A percentile compares a stretch with the other conserved stretches of the same genome.
phyloP scores from a whole-genome alignment of 2,888 invertebrate genomes.

The Drosophila neotestacea region DNA sequence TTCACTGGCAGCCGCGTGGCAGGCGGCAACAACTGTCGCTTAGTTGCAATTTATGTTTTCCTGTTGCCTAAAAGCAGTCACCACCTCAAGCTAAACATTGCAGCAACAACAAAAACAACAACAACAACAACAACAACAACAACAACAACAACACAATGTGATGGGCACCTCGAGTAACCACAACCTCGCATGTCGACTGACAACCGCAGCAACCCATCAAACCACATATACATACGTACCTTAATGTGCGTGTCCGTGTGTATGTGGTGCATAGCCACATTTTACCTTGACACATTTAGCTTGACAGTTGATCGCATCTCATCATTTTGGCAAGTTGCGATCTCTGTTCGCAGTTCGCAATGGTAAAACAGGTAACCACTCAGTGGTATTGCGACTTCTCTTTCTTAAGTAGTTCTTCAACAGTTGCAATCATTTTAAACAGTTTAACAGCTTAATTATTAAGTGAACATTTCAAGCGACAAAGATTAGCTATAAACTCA shows the following conservation, averaged over 20 bases:
- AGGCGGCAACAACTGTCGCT: constrained; percentile 63
- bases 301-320: constrained; percentile 61
- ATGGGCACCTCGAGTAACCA: constrained; percentile 41
- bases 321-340: constrained; percentile 42
- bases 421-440: neutral
- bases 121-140: constrained; percentile 24
- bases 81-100: constrained; percentile 45
- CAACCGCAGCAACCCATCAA: constrained; percentile 27
- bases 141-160: constrained; percentile 35
- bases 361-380: constrained; percentile 10
- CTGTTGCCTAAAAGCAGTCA: constrained; percentile 63
- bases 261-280: constrained; percentile 46
- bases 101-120: constrained; percentile 1
- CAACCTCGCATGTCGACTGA: constrained; percentile 43
- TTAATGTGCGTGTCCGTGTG: constrained; percentile 1
- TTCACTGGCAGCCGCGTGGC: constrained; percentile 40
- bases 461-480: neutral
- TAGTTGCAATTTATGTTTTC: constrained; percentile 74
- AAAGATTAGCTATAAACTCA: neutral
- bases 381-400: constrained; percentile 3
- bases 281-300: constrained; percentile 77
- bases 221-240: constrained; percentile 2
- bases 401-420: constrained; percentile 10
- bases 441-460: neutral
- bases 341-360: constrained; percentile 16